Evolutionary conservation across 2,888 invertebrate genomes (phyloP).

Genomic region (Lepeophtheirus nordmannii): DNA sequence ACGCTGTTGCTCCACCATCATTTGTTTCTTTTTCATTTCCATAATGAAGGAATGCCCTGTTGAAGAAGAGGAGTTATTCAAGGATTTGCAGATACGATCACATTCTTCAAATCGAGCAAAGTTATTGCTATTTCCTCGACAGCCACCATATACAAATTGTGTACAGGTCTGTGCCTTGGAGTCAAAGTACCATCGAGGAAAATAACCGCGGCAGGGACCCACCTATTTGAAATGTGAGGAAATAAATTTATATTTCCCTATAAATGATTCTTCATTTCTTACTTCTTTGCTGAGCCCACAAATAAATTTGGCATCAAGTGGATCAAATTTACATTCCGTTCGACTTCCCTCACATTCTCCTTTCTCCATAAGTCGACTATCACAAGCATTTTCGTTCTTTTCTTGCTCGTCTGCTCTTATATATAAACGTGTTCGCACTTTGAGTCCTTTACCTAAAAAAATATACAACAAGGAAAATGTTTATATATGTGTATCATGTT

Average conservation of each 20-base stretch:
- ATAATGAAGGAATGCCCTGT: no score
- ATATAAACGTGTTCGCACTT: conserved; percentile 60
- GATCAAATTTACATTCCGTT: conserved; percentile 2
- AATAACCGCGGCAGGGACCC: conserved; percentile 75
- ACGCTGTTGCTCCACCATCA: no score
- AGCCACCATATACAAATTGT: conserved; percentile 71
- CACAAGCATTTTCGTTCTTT: conserved; percentile 28
- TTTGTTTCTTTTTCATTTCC: no score
- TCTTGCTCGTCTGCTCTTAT: conserved; percentile 29
- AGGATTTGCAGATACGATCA: conserved; percentile 28
- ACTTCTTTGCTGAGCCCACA: conserved; percentile 1
- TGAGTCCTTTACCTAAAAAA: conserved; percentile 54
- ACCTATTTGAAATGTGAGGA: conserved; percentile 59
- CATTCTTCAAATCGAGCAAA: conserved; percentile 59
- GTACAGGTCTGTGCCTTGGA: conserved; percentile 51
- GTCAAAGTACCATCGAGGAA: conserved; percentile 76
- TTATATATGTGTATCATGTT: no score
- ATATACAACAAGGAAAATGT: no score
- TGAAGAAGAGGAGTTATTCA: no score
- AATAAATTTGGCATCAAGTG: conserved; percentile 4
- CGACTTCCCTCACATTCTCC: conserved; percentile 30
- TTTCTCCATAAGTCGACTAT: conserved; percentile 30
- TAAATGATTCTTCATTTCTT: no score
- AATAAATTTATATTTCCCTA: no score
- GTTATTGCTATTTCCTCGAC: conserved; percentile 73